Conservation (phyloP, 2,797 vertebrate genomes). For the Sandelia bainsii region DNA sequence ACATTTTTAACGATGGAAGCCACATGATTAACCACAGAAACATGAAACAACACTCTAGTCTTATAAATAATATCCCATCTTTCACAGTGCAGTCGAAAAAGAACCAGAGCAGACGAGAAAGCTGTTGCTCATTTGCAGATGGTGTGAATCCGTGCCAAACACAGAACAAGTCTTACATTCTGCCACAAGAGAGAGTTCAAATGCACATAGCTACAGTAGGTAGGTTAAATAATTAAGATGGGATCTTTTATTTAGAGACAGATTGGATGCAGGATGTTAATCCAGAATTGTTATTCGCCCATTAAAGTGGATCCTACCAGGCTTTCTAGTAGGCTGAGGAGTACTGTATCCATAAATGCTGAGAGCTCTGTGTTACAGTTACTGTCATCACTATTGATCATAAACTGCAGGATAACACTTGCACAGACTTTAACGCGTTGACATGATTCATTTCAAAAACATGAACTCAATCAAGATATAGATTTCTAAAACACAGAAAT, state of each 20-base stretch:
- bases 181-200: slow-evolving; percentile 48
- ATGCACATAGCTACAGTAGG: slow-evolving; percentile 59
- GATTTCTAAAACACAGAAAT: too few relatives aligned
- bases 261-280: slow-evolving; percentile 56
- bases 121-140: slow-evolving; percentile 57
- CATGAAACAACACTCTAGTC: slow-evolving; percentile 45
- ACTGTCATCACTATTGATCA: slow-evolving; percentile 1
- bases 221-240: slow-evolving; percentile 71
- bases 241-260: slow-evolving; percentile 74
- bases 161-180: slow-evolving; percentile 40
- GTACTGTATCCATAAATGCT: slow-evolving; percentile 27
- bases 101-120: slow-evolving; percentile 28
- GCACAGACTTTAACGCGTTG: not conserved
- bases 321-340: slow-evolving; percentile 33
- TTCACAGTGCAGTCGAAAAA: slow-evolving; percentile 3
- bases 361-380: slow-evolving; percentile 14
- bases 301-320: slow-evolving; percentile 38
- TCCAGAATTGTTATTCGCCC: slow-evolving; percentile 49
- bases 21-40: slow-evolving; percentile 26
- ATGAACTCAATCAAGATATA: too few relatives aligned
- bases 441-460: too few relatives aligned
- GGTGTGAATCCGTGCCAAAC: slow-evolving; percentile 49
- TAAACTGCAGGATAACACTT: not conserved
- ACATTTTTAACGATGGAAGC: not conserved
- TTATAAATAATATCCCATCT: slow-evolving; percentile 49